Evolutionary conservation across 2,888 invertebrate genomes (phyloP).

Genomic region (Drosophila koepferae): DNA sequence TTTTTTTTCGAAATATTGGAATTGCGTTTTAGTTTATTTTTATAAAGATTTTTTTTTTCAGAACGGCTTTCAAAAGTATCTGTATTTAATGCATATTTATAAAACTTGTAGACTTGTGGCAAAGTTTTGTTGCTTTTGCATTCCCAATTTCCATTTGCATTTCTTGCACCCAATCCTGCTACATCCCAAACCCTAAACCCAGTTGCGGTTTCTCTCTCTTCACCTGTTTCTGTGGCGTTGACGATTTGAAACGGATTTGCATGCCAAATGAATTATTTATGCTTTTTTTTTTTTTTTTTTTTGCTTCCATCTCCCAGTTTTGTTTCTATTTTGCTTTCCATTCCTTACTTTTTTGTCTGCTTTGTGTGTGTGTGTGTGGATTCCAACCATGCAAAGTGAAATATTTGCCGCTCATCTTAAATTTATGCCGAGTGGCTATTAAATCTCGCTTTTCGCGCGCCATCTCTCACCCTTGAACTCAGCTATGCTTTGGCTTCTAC

Average conservation of each 20-base stretch:
- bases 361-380: conserved; percentile 17
- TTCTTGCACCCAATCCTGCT: neutral
- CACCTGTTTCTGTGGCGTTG: conserved; percentile 64
- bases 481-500: conserved; percentile 20
- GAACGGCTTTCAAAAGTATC: conserved; percentile 30
- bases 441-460: conserved; percentile 65
- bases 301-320: conserved; percentile 31
- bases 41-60: neutral
- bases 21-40: conserved; percentile 47
- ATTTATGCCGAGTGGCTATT: conserved; percentile 82
- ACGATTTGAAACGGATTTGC: conserved; percentile 80
- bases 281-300: conserved; percentile 27
- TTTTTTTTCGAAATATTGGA: conserved; percentile 51
- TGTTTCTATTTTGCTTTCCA: conserved; percentile 25
- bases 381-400: conserved; percentile 57
- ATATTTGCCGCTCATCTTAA: conserved; percentile 74
- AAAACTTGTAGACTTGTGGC: conserved; percentile 39
- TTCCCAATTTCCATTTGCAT: conserved; percentile 54
- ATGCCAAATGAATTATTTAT: conserved; percentile 82
- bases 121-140: conserved; percentile 65
- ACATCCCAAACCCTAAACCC: neutral
- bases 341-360: conserved; percentile 32
- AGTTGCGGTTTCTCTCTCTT: conserved; percentile 9
- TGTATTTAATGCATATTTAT: conserved; percentile 69
- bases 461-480: conserved; percentile 34